Percentiles rank a stretch among this genome's conserved stretches.
phyloP scores from a whole-genome alignment of 2,888 invertebrate genomes.

The Lamproptera curius region DNA sequence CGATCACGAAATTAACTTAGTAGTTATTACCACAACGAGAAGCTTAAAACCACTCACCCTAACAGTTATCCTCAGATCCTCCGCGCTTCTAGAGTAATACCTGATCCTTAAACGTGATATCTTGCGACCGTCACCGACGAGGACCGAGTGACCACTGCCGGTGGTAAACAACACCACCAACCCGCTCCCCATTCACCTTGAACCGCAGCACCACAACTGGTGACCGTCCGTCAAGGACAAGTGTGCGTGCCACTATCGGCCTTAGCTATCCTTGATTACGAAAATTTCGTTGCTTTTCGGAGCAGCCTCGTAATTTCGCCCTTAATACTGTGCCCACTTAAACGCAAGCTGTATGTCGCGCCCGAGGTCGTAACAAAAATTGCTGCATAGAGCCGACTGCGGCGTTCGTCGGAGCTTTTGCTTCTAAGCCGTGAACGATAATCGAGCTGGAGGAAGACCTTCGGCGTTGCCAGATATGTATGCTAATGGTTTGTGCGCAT shows the following conservation, averaged over 20 bases:
- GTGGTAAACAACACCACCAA: slow-evolving; percentile 47
- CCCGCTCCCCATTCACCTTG: slow-evolving; percentile 62
- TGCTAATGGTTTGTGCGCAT: too few relatives aligned
- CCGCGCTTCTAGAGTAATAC: slow-evolving; percentile 56
- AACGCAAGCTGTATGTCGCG: slow-evolving; percentile 43
- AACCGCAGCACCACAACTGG: slow-evolving; percentile 55
- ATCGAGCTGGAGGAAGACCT: slow-evolving; percentile 3
- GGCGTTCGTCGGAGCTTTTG: slow-evolving; percentile 68
- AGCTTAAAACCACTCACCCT: slow-evolving; percentile 70
- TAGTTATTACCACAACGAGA: too few relatives aligned
- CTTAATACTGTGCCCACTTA: slow-evolving; percentile 44
- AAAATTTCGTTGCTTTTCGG: slow-evolving; percentile 29
- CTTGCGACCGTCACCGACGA: slow-evolving; percentile 40
- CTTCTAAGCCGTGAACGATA: slow-evolving; percentile 22
- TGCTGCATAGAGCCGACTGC: slow-evolving; percentile 74
- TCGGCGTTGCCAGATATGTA: neutral
- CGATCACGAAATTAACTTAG: too few relatives aligned
- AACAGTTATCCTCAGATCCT: slow-evolving; percentile 57
- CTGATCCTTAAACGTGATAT: slow-evolving; percentile 64
- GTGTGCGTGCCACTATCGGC: slow-evolving; percentile 39
- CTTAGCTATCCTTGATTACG: slow-evolving; percentile 20
- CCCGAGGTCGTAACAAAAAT: slow-evolving; percentile 68
- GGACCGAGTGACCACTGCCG: slow-evolving; percentile 53
- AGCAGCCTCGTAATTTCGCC: slow-evolving; percentile 36
- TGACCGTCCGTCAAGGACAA: slow-evolving; percentile 63